Evolutionary conservation across 2,113 vertebrate genomes (phyloP), one percentile per base, ranked within the genome.

Genomic region (Actenoides hombroni): DNA sequence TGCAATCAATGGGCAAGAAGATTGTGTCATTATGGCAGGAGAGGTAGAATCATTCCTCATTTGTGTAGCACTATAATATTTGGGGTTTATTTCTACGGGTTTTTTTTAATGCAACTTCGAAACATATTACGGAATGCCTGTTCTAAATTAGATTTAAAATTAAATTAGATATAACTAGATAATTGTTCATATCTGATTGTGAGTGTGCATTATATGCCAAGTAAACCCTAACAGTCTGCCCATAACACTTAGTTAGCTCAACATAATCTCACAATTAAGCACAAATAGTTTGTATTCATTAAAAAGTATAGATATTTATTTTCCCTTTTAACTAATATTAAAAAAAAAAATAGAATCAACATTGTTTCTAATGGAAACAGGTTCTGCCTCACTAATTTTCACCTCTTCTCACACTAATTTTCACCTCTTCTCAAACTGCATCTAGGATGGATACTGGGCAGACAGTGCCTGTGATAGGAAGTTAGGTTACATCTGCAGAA

Each of bases 11-110:
- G 94, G 97, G 42, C 98, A 98, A 85, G 99, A 99, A 73, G 99
- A 99, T 40, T 99, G 99, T 26, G 98, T 99, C n/a, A 88, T 99
- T 77, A 99, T 99, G 96, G 98, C 96, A 88, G 98, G 99, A 95
- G 97, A 99, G 98, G 99, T 99, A 95, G 84, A 93, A 44, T 29
- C 2, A 68, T 69, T 48, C 26, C 44, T 60, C 17, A 33, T 46
- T 29, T 44, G 29, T 37, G n/a, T 46, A 69, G 9, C 24, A 42
- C 13, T 59, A 29, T 18, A 33, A 4, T 25, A 29, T 81, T 42
- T 65, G 11, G 63, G 17, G 74, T 70, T 51, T 75, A 5, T 49
- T 86, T 54, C 35, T 46, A 42, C 5, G 26, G 3, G 3, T 56
- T 21, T 39, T 39, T 92, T 60, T 51, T 10, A 53, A 68, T 56